Evolutionary conservation across 2,888 invertebrate genomes (phyloP).

Genomic region (Crepidodera aurea): DNA sequence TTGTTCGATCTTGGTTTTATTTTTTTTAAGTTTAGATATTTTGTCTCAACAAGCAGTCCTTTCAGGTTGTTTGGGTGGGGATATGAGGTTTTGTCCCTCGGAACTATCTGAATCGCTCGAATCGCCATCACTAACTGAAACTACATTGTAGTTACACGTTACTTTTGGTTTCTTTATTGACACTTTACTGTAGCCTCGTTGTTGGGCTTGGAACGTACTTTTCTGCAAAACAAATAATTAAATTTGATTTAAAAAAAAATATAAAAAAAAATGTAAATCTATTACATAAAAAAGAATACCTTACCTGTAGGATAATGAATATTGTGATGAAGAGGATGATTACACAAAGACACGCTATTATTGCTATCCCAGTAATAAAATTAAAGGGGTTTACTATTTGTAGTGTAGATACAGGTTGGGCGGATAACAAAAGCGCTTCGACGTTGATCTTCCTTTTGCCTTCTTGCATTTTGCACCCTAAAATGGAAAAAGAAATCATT

Average conservation of each 20-base stretch:
- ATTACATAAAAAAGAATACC: neutral
- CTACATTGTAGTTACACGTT: slow-evolving; percentile 62
- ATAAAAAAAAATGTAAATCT: too few relatives aligned
- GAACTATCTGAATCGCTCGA: slow-evolving; percentile 59
- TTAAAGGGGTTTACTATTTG: slow-evolving; percentile 66
- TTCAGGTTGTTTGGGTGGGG: slow-evolving; percentile 50
- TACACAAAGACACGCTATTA: slow-evolving; percentile 74
- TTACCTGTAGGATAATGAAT: slow-evolving; percentile 77
- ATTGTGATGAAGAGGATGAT: slow-evolving; percentile 75
- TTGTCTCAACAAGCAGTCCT: slow-evolving; percentile 58
- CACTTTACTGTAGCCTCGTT: slow-evolving; percentile 59
- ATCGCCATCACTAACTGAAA: slow-evolving; percentile 60
- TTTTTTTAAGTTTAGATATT: slow-evolving; percentile 27
- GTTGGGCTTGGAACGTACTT: slow-evolving; percentile 56
- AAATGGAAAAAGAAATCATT: slow-evolving; percentile 42
- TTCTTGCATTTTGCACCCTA: slow-evolving; percentile 60
- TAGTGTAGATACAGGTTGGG: slow-evolving; percentile 59
- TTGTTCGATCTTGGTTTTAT: slow-evolving; percentile 9
- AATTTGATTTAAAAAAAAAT: neutral
- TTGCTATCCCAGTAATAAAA: slow-evolving; percentile 72
- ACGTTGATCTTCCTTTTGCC: slow-evolving; percentile 61
- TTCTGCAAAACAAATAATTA: slow-evolving; percentile 50
- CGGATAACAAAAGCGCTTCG: slow-evolving; percentile 58
- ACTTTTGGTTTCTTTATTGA: slow-evolving; percentile 62
- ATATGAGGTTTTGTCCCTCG: slow-evolving; percentile 56